phyloP scores from a whole-genome alignment of 2,888 invertebrate species.

The Stenodera caucasica region DNA sequence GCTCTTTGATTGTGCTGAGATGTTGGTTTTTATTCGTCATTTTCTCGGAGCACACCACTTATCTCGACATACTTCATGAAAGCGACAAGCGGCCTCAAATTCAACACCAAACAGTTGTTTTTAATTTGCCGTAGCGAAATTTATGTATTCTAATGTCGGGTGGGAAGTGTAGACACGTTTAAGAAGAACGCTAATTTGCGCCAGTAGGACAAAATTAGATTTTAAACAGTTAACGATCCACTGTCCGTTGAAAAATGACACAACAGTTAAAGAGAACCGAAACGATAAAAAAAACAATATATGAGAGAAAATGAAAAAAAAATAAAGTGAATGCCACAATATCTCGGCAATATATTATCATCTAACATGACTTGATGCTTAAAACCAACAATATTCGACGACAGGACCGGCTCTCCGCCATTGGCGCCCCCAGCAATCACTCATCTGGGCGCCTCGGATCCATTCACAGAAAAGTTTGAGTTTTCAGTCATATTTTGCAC shows the following conservation, averaged over 20 bases:
- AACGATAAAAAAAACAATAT: conserved; percentile 14
- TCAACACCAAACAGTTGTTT: conserved; percentile 55
- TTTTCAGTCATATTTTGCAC: too few species aligned
- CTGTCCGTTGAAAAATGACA: conserved; percentile 54
- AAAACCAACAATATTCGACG: conserved; percentile 38
- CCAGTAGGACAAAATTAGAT: conserved; percentile 55
- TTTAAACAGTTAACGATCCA: conserved; percentile 57
- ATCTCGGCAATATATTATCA: conserved; percentile 46
- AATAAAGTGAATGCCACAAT: conserved; percentile 32
- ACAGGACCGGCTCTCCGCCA: too few species aligned
- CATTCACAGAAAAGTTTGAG: too few species aligned
- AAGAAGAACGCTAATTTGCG: conserved; percentile 56
- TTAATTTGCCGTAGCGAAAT: conserved; percentile 57
- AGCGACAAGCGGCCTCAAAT: conserved; percentile 41
- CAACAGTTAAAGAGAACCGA: conserved; percentile 28
- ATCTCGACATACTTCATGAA: conserved; percentile 15
- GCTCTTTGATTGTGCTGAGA: neutral
- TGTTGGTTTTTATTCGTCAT: too few species aligned
- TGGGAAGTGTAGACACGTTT: conserved; percentile 53
- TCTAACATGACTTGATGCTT: conserved; percentile 39
- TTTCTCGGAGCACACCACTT: too few species aligned
- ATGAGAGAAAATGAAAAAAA: neutral
- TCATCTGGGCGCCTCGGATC: too few species aligned
- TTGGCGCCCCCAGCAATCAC: too few species aligned
- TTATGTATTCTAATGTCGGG: conserved; percentile 49